Conservation (phyloP, 2,797 vertebrate genomes). For the Gymnodraco acuticeps region DNA sequence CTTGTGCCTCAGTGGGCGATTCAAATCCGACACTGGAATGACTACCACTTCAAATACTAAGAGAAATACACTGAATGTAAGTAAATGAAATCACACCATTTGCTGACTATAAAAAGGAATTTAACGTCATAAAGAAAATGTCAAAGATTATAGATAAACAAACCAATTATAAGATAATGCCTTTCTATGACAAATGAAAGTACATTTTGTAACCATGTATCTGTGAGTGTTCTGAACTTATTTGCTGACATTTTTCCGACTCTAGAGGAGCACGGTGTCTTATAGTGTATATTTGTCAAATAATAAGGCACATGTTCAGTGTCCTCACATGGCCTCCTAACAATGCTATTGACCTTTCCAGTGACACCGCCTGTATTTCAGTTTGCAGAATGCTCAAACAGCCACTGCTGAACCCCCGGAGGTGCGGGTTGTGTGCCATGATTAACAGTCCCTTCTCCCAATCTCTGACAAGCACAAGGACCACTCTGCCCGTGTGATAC, state of each 20-base stretch:
- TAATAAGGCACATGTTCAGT: conserved; percentile 53
- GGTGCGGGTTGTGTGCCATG: conserved; percentile 55
- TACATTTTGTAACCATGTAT: conserved; percentile 3
- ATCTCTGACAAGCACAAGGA: conserved; percentile 84
- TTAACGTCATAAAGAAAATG: neutral
- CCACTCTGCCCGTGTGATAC: conserved; percentile 76
- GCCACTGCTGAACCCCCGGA: conserved; percentile 53
- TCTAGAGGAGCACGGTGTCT: conserved; percentile 16
- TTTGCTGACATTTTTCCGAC: conserved; percentile 31
- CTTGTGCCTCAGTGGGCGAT: neutral
- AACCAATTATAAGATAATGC: neutral
- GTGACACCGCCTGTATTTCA: conserved; percentile 78
- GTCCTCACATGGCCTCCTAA: conserved; percentile 63
- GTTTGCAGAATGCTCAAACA: conserved; percentile 55
- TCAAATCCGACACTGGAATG: neutral
- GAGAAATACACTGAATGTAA: too few species aligned
- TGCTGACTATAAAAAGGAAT: neutral
- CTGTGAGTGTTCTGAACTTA: conserved; percentile 14
- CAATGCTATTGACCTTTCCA: conserved; percentile 78
- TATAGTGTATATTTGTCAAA: conserved; percentile 59
- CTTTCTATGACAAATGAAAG: neutral
- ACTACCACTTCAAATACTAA: too few species aligned
- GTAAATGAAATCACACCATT: neutral
- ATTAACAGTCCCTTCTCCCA: conserved; percentile 77
- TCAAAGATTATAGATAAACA: neutral